Evolutionary conservation across 2,797 vertebrate genomes (phyloP), one percentile per base, ranked within the genome.

Genomic region (Cyclopterus lumpus): DNA sequence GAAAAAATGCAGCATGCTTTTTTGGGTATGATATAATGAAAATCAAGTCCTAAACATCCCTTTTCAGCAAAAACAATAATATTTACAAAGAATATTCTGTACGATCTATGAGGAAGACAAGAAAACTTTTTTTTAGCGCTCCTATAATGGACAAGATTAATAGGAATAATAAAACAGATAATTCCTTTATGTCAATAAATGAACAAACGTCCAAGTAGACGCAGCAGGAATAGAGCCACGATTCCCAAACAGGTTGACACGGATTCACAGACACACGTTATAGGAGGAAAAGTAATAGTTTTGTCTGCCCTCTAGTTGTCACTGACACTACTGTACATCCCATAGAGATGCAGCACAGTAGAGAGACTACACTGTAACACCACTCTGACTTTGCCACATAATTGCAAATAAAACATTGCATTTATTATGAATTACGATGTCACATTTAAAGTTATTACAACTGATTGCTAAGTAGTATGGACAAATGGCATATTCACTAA

Each of bases 251-350:
- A 24, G 55, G 24, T 26, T 54, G 22, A 78, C 51, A 68, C 32
- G 76, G 32, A 44, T n/a, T n/a, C 73, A 63, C 68, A 32, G 2
- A 44, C 59, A 63, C 40, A 51, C 22, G 63, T 60, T 79, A 73
- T 51, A 71, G 38, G 58, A 15, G 60, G 22, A 67, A 62, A 72
- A 81, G 70, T 85, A 77, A 87, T 67, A 88, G 91, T 81, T 92
- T 89, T 90, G 91, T 87, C 89, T 93, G 92, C 93, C 93, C 92
- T 93, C 91, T 93, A 93, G 94, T 94, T 93, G 93, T 89, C 81
- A 86, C 72, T 88, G 80, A 88, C 88, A 93, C 73, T 67, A 53
- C 65, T 65, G 68, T 58, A 69, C 67, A 65, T 48, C 60, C 62
- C 28, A 42, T 61, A 62, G 49, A 74, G 69, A 73, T 55, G 66